phyloP scores from a whole-genome alignment of 1,140 invertebrate species.

The Homarus americanus region DNA sequence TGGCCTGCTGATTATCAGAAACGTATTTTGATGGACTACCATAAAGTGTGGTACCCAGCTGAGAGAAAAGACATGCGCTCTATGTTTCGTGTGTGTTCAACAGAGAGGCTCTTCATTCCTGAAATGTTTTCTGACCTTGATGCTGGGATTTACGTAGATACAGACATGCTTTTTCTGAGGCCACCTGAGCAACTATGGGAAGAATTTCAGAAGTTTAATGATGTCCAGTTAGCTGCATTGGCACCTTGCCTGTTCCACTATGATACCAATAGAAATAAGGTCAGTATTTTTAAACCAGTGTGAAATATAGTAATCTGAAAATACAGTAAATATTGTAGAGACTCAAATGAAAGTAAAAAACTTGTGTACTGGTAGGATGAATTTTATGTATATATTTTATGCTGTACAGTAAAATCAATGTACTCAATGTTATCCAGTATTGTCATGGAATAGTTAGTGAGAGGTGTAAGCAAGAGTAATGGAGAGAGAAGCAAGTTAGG shows the following conservation, averaged over 20 bases:
- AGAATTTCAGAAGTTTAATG: conserved; percentile 59
- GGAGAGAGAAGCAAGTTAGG: too few relatives aligned
- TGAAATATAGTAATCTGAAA: not conserved
- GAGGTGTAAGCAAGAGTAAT: too few relatives aligned
- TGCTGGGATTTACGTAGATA: conserved; percentile 70
- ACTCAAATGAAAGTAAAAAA: too few relatives aligned
- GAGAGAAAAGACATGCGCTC: conserved; percentile 46
- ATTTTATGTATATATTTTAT: too few relatives aligned
- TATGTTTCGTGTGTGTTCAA: conserved; percentile 72
- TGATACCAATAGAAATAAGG: conserved; percentile 59
- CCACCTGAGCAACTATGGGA: conserved; percentile 70
- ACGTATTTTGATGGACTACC: conserved; percentile 44
- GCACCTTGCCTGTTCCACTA: conserved; percentile 73
- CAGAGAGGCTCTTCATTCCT: conserved; percentile 71
- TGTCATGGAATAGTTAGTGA: too few relatives aligned
- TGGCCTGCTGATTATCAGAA: conserved; percentile 49
- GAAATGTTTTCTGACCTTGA: conserved; percentile 68
- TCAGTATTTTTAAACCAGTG: conserved; percentile 9
- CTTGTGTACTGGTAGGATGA: too few relatives aligned
- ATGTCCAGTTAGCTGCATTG: conserved; percentile 64
- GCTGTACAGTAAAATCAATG: too few relatives aligned
- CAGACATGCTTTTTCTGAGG: conserved; percentile 67
- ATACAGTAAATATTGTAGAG: not conserved
- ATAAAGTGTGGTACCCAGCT: conserved; percentile 65
- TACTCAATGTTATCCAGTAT: too few relatives aligned